These are phyloP conservation scores for Cyclina sinensis DNA, from an alignment of 1,140 invertebrate species.

Conservation along the genomic window DNA sequence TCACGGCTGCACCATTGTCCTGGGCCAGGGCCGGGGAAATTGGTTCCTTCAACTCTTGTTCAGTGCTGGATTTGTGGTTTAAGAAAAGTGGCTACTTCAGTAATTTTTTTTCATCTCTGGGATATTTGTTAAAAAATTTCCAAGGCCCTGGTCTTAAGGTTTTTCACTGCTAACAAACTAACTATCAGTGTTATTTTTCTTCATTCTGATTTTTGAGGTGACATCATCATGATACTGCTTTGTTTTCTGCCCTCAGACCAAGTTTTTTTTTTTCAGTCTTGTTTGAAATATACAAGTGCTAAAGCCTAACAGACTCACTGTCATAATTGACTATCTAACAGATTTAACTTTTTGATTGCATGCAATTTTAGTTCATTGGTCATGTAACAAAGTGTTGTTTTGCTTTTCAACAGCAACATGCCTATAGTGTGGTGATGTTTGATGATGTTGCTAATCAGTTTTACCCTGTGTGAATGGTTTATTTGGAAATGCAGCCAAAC, in stretches of 20 bases:
- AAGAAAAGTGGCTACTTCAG: neutral
- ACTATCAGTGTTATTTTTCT: conserved; percentile 39
- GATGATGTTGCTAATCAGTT: neutral
- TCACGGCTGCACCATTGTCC: conserved; percentile 18
- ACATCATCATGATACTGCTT: conserved; percentile 64
- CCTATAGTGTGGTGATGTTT: neutral
- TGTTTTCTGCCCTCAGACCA: conserved; percentile 46
- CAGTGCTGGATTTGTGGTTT: neutral
- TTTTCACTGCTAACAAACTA: conserved; percentile 57
- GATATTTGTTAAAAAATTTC: conserved; percentile 7
- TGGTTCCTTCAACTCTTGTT: neutral
- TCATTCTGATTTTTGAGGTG: conserved; percentile 45
- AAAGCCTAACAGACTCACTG: conserved; percentile 15
- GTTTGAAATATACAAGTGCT: neutral
- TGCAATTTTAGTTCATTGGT: conserved; percentile 3
- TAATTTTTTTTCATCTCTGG: neutral
- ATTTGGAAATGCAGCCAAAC: no score
- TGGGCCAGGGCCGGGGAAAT: conserved; percentile 46
- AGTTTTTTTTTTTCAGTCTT: neutral
- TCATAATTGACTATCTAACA: conserved; percentile 18
- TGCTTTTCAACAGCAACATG: conserved; percentile 16
- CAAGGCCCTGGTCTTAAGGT: conserved; percentile 44
- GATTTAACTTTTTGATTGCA: conserved; percentile 25
- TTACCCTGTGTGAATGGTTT: no score
- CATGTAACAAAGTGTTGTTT: conserved; percentile 27